These are phyloP conservation scores for Nineta flava DNA, from an alignment of 2,888 invertebrate species.

Conservation along the genomic window DNA sequence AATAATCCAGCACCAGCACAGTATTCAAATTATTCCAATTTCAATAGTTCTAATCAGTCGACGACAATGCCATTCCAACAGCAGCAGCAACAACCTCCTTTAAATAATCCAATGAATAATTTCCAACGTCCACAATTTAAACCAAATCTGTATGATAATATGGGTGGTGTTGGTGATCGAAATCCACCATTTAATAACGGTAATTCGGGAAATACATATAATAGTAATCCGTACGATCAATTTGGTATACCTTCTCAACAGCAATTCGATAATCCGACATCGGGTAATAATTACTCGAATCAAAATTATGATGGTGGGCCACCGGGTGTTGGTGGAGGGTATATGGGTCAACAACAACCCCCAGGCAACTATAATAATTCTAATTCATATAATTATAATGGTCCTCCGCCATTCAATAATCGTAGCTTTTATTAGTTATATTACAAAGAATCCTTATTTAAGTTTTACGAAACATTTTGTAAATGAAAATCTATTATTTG, in stretches of 20 bases:
- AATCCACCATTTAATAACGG: neutral
- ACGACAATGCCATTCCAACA: too few relatives aligned
- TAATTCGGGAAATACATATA: neutral
- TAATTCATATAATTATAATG: neutral
- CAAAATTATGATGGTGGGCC: neutral
- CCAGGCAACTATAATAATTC: neutral
- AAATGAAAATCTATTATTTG: too few relatives aligned
- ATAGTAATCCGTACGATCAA: neutral
- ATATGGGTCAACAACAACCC: neutral
- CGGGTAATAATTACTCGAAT: neutral
- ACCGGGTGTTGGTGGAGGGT: neutral
- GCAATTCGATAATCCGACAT: neutral
- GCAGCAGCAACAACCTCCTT: too few relatives aligned
- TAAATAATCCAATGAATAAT: neutral
- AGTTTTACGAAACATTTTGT: too few relatives aligned
- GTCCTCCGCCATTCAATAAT: neutral
- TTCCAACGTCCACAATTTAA: neutral
- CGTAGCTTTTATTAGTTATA: too few relatives aligned
- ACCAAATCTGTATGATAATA: neutral
- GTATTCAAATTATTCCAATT: neutral
- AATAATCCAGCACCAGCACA: neutral
- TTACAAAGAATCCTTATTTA: too few relatives aligned
- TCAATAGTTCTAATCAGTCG: neutral
- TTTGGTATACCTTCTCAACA: neutral
- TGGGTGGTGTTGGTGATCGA: neutral